phyloP scores from a whole-genome alignment of 2,888 invertebrate species.

The Stegophylla sp. region DNA sequence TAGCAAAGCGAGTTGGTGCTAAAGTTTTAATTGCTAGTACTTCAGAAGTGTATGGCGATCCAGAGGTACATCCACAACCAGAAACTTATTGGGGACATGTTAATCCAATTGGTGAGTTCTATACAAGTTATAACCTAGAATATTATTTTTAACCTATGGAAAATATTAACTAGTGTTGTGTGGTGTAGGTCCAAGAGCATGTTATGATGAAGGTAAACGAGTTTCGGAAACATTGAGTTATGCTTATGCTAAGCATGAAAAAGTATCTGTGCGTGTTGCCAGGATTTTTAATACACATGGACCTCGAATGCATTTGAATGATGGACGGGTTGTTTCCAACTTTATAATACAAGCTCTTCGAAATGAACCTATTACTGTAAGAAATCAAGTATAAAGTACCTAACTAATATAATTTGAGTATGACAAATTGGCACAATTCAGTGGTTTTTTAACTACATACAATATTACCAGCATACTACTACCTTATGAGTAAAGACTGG shows the following conservation, averaged over 20 bases:
- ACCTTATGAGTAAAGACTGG: too few relatives aligned
- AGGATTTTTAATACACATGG: slow-evolving; percentile 99
- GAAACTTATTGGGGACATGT: slow-evolving; percentile 99
- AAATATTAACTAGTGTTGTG: background rate
- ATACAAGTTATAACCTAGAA: background rate
- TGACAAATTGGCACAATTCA: too few relatives aligned
- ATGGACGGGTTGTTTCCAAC: slow-evolving; percentile 97
- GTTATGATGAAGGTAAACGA: slow-evolving; percentile 99
- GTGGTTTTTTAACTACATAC: too few relatives aligned
- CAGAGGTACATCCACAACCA: slow-evolving; percentile 95
- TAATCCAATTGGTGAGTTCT: slow-evolving; percentile 84
- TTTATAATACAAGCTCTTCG: slow-evolving; percentile 96
- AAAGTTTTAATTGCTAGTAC: slow-evolving; percentile 95
- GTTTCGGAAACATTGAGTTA: slow-evolving; percentile 95
- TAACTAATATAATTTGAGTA: too few relatives aligned
- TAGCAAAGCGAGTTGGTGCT: slow-evolving; percentile 91
- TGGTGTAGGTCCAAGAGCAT: slow-evolving; percentile 83
- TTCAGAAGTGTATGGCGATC: slow-evolving; percentile 99
- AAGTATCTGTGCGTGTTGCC: slow-evolving; percentile 92
- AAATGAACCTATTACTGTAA: slow-evolving; percentile 91
- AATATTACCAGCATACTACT: background rate
- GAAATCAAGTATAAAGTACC: slow-evolving; percentile 62
- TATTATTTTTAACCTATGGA: background rate
- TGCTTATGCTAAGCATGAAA: slow-evolving; percentile 97
- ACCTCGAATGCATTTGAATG: slow-evolving; percentile 98